A percentile compares a stretch with the other conserved stretches of the same genome.
These are phyloP conservation scores for Conus ventricosus DNA, from an alignment of 1,140 invertebrate genomes.

Conservation along the genomic window DNA sequence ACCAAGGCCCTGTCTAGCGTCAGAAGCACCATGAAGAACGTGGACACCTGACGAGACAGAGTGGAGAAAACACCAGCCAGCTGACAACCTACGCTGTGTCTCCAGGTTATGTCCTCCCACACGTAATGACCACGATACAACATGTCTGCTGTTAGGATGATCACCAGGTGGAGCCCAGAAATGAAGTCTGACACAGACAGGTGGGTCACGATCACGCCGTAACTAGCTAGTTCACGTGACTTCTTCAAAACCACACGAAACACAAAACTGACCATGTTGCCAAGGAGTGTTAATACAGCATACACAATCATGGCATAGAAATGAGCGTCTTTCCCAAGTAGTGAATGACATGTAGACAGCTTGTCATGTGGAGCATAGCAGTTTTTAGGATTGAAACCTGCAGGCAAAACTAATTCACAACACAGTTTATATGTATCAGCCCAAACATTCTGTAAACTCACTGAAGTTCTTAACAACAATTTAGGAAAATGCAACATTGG, in stretches of 20 bases:
- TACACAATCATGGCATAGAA: slow-evolving; percentile 44
- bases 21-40: background rate
- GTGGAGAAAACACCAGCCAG: background rate
- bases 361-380: slow-evolving; percentile 43
- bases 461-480: background rate
- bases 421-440: slow-evolving; percentile 49
- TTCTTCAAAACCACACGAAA: slow-evolving; percentile 36
- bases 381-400: slow-evolving; percentile 26
- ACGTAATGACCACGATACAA: slow-evolving; percentile 57
- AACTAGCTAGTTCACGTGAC: background rate
- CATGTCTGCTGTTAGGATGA: slow-evolving; percentile 61
- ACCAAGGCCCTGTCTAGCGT: background rate
- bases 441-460: background rate
- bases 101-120: slow-evolving; percentile 49
- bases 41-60: background rate
- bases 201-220: slow-evolving; percentile 50
- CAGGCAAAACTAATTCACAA: slow-evolving; percentile 35
- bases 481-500: background rate
- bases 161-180: slow-evolving; percentile 64
- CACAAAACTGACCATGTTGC: slow-evolving; percentile 50
- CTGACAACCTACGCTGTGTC: background rate
- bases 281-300: slow-evolving; percentile 40
- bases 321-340: slow-evolving; percentile 41
- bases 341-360: slow-evolving; percentile 52
- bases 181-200: slow-evolving; percentile 60